phyloP scores from a whole-genome alignment of 2,888 invertebrate genomes.

The Sesia apiformis region DNA sequence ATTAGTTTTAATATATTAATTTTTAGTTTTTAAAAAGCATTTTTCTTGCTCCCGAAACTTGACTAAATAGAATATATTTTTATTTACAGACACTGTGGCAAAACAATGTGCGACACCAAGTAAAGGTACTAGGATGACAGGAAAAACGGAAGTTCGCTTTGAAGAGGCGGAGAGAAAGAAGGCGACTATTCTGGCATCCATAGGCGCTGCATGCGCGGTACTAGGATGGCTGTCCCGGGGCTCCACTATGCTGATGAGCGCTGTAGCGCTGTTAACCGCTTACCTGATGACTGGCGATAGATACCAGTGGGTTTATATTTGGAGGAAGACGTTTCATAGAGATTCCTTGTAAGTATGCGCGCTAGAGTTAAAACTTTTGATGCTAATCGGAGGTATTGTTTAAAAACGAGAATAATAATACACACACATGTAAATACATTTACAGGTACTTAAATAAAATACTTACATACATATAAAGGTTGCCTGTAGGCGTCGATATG shows the following conservation, averaged over 20 bases:
- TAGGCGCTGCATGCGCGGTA: slow-evolving; percentile 25
- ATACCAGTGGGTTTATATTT: slow-evolving; percentile 66
- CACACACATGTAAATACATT: no score
- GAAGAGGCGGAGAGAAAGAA: slow-evolving; percentile 54
- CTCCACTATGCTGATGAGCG: slow-evolving; percentile 27
- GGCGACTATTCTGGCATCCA: slow-evolving; percentile 31
- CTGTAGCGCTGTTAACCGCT: slow-evolving; percentile 30
- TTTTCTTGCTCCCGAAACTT: no score
- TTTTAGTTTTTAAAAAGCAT: no score
- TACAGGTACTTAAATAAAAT: no score
- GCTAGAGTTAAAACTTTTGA: no score
- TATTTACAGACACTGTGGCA: slow-evolving; percentile 1
- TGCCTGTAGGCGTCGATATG: no score
- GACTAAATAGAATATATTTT: no score
- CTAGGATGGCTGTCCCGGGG: slow-evolving; percentile 37
- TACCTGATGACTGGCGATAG: slow-evolving; percentile 59
- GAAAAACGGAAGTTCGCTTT: slow-evolving; percentile 51
- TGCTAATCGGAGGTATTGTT: no score
- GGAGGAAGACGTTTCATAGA: slow-evolving; percentile 52
- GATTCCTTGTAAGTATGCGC: slow-evolving; percentile 49
- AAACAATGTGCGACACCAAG: slow-evolving; percentile 10
- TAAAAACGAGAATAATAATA: no score
- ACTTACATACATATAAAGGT: no score
- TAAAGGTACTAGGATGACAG: slow-evolving; percentile 51
- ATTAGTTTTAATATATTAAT: no score